A percentile compares a stretch with the other conserved stretches of the same genome.
phyloP scores from a whole-genome alignment of 2,797 vertebrate species.

The Miopithecus talapoin region DNA sequence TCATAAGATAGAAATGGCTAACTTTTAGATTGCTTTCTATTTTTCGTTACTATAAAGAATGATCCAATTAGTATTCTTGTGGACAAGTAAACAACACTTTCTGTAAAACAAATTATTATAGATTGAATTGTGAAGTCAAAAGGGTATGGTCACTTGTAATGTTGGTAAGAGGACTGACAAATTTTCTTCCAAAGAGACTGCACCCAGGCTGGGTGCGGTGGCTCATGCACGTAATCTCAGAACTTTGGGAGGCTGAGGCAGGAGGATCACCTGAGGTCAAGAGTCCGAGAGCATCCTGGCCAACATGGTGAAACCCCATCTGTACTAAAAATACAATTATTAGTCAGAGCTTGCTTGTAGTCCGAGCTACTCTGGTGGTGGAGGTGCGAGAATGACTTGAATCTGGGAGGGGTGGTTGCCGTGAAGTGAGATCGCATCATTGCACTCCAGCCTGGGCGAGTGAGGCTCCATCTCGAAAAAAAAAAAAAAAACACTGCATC shows the following conservation, averaged over 20 bases:
- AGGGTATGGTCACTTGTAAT: background rate
- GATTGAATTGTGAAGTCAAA: background rate
- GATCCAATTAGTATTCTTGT: slow-evolving; percentile 1
- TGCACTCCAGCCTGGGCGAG: background rate
- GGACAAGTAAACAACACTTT: background rate
- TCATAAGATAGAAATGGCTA: background rate
- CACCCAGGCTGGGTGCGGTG: too few species aligned
- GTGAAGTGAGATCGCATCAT: background rate
- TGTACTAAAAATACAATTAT: too few species aligned
- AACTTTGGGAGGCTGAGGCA: too few species aligned
- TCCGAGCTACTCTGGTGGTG: background rate
- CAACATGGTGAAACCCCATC: too few species aligned
- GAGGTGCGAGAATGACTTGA: background rate
- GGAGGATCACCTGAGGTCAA: too few species aligned
- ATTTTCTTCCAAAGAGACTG: background rate
- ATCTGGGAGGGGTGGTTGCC: background rate
- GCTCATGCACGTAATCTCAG: too few species aligned
- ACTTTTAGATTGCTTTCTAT: background rate
- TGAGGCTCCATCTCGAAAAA: background rate
- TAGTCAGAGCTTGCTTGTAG: background rate
- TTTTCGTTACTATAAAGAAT: slow-evolving; percentile 2
- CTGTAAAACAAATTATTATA: background rate
- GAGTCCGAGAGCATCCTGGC: too few species aligned
- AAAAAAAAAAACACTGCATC: background rate
- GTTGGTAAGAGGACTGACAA: background rate